Evolutionary conservation across 1,140 invertebrate genomes (phyloP).

Genomic region (Andricus grossulariae): DNA sequence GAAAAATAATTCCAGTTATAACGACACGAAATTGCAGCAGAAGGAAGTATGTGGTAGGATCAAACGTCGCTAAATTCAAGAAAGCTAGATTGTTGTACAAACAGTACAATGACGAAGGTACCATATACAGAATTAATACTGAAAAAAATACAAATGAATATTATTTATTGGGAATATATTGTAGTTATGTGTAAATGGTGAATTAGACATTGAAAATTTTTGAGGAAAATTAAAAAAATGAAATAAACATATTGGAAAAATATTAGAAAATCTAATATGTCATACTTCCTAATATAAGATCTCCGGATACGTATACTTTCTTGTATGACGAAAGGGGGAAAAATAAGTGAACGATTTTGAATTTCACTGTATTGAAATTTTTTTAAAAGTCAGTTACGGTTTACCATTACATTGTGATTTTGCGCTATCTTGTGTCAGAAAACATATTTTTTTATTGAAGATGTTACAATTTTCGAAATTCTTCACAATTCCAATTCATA

Average conservation of each 20-base stretch:
- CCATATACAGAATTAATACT: constrained; percentile 91
- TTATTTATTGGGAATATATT: not conserved
- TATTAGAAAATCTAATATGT: not conserved
- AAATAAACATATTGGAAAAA: not conserved
- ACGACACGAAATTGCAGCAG: constrained; percentile 95
- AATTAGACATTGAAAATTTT: not conserved
- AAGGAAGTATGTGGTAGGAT: constrained; percentile 96
- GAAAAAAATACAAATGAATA: constrained; percentile 59
- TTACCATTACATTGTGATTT: too few relatives aligned
- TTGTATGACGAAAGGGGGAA: not conserved
- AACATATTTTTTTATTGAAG: too few relatives aligned
- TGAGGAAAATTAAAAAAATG: constrained; percentile 39
- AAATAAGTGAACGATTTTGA: not conserved
- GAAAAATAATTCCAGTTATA: constrained; percentile 93
- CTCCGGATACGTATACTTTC: not conserved
- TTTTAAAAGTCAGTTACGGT: too few relatives aligned
- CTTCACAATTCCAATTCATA: too few relatives aligned
- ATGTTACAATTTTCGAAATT: too few relatives aligned
- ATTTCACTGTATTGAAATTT: too few relatives aligned
- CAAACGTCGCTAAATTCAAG: constrained; percentile 91
- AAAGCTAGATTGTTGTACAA: constrained; percentile 97
- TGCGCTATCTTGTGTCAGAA: too few relatives aligned
- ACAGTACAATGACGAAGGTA: constrained; percentile 94
- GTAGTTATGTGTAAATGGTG: not conserved
- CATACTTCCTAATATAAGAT: too few relatives aligned